Percentiles rank a stretch among this genome's conserved stretches.
phyloP scores from a whole-genome alignment of 2,113 vertebrate species.

The Saguinus midas region DNA sequence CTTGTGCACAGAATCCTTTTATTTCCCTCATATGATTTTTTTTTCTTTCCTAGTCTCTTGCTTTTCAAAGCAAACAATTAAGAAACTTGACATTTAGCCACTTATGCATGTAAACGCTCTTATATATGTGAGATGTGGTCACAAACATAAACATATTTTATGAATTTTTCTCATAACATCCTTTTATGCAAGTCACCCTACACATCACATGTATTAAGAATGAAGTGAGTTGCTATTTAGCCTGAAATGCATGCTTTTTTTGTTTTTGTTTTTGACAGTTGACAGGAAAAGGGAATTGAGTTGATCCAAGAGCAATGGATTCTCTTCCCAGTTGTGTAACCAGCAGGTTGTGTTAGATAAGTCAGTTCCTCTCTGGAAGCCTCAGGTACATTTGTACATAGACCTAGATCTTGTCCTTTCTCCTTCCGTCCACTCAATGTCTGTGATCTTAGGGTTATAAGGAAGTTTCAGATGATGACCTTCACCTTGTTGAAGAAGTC shows the following conservation, averaged over 20 bases:
- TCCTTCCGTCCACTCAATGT: not conserved
- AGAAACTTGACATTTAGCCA: not conserved
- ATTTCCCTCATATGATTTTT: not conserved
- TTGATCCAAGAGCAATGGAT: not conserved
- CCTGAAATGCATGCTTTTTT: not conserved
- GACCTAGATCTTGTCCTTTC: not conserved
- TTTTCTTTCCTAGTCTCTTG: not conserved
- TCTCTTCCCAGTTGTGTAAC: not conserved
- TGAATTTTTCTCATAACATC: not conserved
- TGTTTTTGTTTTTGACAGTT: not conserved
- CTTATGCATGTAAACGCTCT: not conserved
- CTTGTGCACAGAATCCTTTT: constrained; percentile 51
- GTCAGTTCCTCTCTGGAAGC: not conserved
- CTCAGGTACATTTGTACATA: not conserved
- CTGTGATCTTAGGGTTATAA: not conserved
- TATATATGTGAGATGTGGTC: not conserved
- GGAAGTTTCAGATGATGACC: not conserved
- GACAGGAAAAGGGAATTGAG: not conserved
- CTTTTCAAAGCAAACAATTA: constrained; percentile 18
- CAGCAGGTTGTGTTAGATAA: not conserved
- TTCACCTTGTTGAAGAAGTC: not conserved
- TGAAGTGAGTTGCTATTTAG: not conserved
- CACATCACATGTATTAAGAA: not conserved
- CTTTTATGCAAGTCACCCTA: not conserved
- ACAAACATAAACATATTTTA: not conserved